Percentiles rank a stretch among this genome's conserved stretches.
Conservation (phyloP, 2,888 invertebrate genomes). For the Macaria notata region DNA sequence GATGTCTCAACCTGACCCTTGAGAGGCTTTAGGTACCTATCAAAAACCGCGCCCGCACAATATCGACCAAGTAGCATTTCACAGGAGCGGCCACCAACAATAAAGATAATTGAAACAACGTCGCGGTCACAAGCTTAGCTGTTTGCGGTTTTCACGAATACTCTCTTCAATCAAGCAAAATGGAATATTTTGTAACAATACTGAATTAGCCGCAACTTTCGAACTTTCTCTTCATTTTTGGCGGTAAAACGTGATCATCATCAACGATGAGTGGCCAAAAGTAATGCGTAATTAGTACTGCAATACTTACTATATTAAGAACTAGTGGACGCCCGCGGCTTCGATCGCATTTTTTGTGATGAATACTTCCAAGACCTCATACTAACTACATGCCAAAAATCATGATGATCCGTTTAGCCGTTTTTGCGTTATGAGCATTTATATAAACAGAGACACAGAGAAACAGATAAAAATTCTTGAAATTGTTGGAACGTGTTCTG, state of each 20-base stretch:
- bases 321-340: too few species aligned
- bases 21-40: too few species aligned
- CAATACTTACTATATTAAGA: too few species aligned
- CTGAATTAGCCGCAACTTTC: conserved; percentile 13
- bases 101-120: conserved; percentile 1
- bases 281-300: conserved; percentile 5
- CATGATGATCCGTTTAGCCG: too few species aligned
- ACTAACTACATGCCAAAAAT: too few species aligned
- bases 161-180: neutral
- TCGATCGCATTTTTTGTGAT: too few species aligned
- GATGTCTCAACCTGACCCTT: too few species aligned
- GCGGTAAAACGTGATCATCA: conserved; percentile 10
- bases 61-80: conserved; percentile 5
- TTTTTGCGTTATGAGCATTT: too few species aligned
- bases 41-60: conserved; percentile 5
- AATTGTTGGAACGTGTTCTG: too few species aligned
- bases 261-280: conserved; percentile 7
- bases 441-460: too few species aligned
- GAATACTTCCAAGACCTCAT: too few species aligned
- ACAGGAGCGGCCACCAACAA: conserved; percentile 7
- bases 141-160: conserved; percentile 9
- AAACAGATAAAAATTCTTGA: too few species aligned
- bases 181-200: conserved; percentile 12
- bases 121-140: neutral
- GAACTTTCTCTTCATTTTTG: conserved; percentile 10